A percentile compares a stretch with the other conserved stretches of the same genome.
phyloP scores from a whole-genome alignment of 2,797 vertebrate genomes.

The Phrynocephalus guinanensis region DNA sequence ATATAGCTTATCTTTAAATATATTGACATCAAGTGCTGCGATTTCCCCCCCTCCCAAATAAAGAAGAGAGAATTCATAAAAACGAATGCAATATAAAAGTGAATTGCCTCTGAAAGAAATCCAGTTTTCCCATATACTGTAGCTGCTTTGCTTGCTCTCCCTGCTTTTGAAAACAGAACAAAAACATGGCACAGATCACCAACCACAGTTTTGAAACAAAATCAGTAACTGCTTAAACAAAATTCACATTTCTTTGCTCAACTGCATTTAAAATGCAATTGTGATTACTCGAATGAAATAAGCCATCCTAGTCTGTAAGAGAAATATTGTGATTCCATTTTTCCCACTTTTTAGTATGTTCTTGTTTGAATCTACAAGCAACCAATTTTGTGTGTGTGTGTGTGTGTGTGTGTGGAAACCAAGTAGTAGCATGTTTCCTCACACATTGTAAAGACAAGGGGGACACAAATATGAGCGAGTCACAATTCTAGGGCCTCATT shows the following conservation, averaged over 20 bases:
- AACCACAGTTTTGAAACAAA: conserved; percentile 3
- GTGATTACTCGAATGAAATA: not conserved
- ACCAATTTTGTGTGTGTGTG: not conserved
- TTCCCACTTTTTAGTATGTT: not conserved
- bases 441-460: not conserved
- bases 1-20: not conserved
- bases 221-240: not conserved
- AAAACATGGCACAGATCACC: not conserved
- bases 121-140: not conserved
- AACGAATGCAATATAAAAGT: not conserved
- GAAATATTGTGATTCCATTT: not conserved
- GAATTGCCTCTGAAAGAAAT: conserved; percentile 31
- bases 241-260: not conserved
- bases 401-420: not conserved
- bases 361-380: not conserved
- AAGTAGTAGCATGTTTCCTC: not conserved
- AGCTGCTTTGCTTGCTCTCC: conserved; percentile 4
- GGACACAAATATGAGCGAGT: not conserved
- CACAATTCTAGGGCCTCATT: not conserved
- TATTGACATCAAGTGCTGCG: not conserved
- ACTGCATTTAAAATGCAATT: not conserved
- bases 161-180: not conserved
- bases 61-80: not conserved
- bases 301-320: not conserved
- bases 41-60: conserved; percentile 28